Percentiles rank a stretch among this genome's conserved stretches.
Evolutionary conservation across 2,113 vertebrate genomes (phyloP).

Genomic region (Megalops atlanticus): DNA sequence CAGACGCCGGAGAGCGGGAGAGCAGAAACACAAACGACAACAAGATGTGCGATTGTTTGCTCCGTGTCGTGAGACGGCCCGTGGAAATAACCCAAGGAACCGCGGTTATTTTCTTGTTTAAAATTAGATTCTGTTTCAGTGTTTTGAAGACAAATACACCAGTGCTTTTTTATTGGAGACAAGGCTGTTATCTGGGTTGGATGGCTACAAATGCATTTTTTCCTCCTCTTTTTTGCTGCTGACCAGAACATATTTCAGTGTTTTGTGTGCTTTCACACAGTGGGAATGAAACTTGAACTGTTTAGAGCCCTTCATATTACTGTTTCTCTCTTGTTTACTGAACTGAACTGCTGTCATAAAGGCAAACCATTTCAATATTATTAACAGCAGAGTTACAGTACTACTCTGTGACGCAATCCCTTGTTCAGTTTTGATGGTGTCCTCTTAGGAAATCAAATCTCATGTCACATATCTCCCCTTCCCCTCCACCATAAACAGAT

Average conservation of each 20-base stretch:
- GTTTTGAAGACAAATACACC: neutral
- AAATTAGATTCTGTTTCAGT: slow-evolving; percentile 9
- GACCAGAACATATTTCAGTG: neutral
- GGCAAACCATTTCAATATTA: neutral
- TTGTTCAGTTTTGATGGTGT: neutral
- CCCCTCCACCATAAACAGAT: no score
- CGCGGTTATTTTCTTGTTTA: slow-evolving; percentile 17
- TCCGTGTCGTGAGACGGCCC: neutral
- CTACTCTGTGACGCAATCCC: neutral
- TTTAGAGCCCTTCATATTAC: neutral
- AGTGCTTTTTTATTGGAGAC: neutral
- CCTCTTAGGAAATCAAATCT: no score
- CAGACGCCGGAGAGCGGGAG: neutral
- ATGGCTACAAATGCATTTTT: neutral
- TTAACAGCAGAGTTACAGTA: neutral
- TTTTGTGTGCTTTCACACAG: neutral
- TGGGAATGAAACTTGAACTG: neutral
- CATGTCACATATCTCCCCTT: no score
- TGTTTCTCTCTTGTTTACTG: neutral
- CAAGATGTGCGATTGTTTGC: slow-evolving; percentile 1
- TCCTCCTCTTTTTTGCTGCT: neutral
- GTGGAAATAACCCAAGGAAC: neutral
- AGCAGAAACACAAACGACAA: neutral
- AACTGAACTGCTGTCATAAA: neutral
- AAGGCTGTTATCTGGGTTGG: neutral